Percentiles rank a stretch among this genome's conserved stretches.
These are phyloP conservation scores for Lamproptera curius DNA, from an alignment of 2,888 invertebrate genomes.

Conservation along the genomic window DNA sequence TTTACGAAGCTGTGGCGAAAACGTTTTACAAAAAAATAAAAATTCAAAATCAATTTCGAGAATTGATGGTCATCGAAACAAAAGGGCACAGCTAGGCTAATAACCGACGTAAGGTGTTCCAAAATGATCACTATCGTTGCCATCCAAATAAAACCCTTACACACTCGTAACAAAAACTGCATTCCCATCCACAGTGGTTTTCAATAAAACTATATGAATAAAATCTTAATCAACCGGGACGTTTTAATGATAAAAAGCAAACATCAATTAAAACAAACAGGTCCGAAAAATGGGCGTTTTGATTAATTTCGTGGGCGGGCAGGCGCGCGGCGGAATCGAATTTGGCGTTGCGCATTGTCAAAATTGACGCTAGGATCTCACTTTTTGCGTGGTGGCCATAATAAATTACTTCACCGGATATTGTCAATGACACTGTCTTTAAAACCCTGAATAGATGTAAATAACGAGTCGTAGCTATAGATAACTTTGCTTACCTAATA, in stretches of 20 bases:
- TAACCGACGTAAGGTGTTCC: conserved; percentile 5
- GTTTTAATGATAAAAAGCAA: conserved; percentile 50
- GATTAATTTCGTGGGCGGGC: conserved; percentile 67
- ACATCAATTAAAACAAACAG: conserved; percentile 69
- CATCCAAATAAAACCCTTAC: conserved; percentile 3
- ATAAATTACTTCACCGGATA: too few relatives aligned
- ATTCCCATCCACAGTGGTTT: too few relatives aligned
- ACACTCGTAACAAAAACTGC: too few relatives aligned
- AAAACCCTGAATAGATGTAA: too few relatives aligned
- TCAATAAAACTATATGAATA: conserved; percentile 58
- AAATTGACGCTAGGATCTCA: conserved; percentile 55
- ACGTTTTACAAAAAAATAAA: too few relatives aligned
- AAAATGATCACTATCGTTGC: background rate
- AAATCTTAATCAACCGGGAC: conserved; percentile 72
- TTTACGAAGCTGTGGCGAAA: too few relatives aligned
- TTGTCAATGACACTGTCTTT: too few relatives aligned
- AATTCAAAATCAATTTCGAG: conserved; percentile 8
- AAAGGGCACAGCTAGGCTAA: conserved; percentile 12
- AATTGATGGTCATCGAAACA: conserved; percentile 10
- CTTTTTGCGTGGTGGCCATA: conserved; percentile 39
- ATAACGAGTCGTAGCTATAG: too few relatives aligned
- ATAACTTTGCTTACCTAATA: too few relatives aligned
- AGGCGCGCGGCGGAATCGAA: conserved; percentile 47
- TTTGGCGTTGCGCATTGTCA: conserved; percentile 60
- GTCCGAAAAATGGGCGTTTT: conserved; percentile 67